Percentiles rank a stretch among this genome's conserved stretches.
Conservation (phyloP, 2,113 vertebrate genomes). For the Mellivora capensis region DNA sequence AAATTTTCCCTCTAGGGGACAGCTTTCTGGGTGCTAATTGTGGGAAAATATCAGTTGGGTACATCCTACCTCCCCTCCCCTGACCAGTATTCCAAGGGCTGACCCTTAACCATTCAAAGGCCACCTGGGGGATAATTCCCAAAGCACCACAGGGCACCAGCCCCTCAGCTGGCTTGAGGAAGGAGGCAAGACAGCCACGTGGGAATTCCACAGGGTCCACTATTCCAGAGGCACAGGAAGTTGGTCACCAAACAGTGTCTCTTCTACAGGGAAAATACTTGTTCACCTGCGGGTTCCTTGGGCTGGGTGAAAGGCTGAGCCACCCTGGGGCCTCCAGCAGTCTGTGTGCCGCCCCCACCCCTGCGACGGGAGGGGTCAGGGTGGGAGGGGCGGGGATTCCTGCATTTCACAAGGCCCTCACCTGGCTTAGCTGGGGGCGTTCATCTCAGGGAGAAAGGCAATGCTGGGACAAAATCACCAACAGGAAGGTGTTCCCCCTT, state of each 20-base stretch:
- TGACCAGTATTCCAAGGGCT: neutral
- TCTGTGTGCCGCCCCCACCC: neutral
- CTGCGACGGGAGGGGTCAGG: accelerated
- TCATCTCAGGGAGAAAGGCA: neutral
- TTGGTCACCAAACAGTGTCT: neutral
- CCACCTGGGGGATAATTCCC: neutral
- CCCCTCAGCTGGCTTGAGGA: neutral
- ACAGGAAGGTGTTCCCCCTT: neutral
- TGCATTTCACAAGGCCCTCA: neutral
- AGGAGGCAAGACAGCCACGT: neutral
- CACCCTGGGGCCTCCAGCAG: neutral
- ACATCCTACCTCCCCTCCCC: neutral
- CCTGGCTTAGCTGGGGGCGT: neutral
- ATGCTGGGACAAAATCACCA: neutral
- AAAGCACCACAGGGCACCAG: neutral
- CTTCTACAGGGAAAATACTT: neutral
- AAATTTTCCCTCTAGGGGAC: neutral
- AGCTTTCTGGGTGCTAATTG: neutral
- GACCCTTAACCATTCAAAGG: neutral
- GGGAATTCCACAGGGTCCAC: neutral
- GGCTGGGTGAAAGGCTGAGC: neutral
- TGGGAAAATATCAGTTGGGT: neutral
- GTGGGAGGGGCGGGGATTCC: neutral
- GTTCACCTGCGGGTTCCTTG: neutral
- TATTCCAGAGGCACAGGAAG: neutral